Conservation (phyloP, 2,113 vertebrate species). For the Athene noctua region DNA sequence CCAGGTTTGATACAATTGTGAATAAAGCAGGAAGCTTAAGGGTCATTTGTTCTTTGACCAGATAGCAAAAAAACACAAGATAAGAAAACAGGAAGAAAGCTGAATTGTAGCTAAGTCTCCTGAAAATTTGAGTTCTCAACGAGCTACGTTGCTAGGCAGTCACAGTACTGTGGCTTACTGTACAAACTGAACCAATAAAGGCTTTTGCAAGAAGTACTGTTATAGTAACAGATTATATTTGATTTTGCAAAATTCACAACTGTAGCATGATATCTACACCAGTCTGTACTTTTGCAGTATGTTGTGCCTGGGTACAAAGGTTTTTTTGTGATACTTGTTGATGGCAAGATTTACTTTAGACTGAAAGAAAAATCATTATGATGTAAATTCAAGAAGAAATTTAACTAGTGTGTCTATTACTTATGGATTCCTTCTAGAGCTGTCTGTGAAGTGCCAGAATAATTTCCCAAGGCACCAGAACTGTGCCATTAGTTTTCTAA, state of each 20-base stretch:
- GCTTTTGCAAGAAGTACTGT: neutral
- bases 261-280: neutral
- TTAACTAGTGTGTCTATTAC: neutral
- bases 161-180: neutral
- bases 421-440: neutral
- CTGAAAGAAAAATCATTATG: neutral
- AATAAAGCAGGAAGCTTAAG: neutral
- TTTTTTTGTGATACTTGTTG: neutral
- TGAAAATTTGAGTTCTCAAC: neutral
- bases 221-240: neutral
- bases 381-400: neutral
- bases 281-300: neutral
- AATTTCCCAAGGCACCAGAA: neutral
- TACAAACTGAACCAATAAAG: neutral
- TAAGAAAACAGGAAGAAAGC: neutral
- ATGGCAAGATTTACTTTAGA: neutral
- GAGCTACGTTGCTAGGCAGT: fast-evolving
- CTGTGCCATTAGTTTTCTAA: neutral
- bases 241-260: neutral
- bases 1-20: neutral
- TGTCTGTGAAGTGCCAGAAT: neutral
- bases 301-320: neutral
- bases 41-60: neutral
- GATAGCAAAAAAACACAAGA: neutral
- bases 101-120: neutral